phyloP scores from a whole-genome alignment of 2,888 invertebrate species.

The Caenorhabditis zanzibari region DNA sequence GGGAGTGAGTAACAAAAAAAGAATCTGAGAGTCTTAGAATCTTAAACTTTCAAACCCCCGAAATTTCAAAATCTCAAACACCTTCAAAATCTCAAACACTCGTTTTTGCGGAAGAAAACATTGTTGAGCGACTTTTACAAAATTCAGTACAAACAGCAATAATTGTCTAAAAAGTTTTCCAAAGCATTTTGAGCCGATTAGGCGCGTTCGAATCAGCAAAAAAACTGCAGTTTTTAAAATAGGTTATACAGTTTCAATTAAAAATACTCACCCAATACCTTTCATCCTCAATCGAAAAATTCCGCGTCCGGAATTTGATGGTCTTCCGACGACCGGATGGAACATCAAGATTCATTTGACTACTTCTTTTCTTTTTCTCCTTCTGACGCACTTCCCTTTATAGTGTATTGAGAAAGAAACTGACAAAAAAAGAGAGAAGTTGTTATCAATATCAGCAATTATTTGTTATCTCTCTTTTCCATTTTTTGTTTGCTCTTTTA shows the following conservation, averaged over 20 bases:
- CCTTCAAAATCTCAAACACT: no score
- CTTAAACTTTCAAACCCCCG: no score
- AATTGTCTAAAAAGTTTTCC: no score
- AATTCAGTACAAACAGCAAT: no score
- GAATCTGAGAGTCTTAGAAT: no score
- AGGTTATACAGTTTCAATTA: not conserved
- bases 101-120: no score
- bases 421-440: conserved; percentile 19
- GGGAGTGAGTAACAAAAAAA: no score
- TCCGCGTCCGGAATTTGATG: conserved; percentile 53
- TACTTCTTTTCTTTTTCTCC: conserved; percentile 2
- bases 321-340: conserved; percentile 54
- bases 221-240: no score
- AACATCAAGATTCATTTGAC: conserved; percentile 55
- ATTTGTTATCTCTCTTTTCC: conserved; percentile 16
- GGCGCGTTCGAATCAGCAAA: no score
- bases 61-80: no score
- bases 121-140: no score
- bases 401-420: conserved; percentile 16
- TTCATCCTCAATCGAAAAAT: conserved; percentile 63
- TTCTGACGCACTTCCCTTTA: conserved; percentile 30
- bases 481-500: conserved; percentile 40
- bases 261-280: conserved; percentile 53
- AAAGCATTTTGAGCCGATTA: no score
- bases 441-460: conserved; percentile 49